phyloP scores from a whole-genome alignment of 2,797 vertebrate species.

The Atherinosoma microstoma region DNA sequence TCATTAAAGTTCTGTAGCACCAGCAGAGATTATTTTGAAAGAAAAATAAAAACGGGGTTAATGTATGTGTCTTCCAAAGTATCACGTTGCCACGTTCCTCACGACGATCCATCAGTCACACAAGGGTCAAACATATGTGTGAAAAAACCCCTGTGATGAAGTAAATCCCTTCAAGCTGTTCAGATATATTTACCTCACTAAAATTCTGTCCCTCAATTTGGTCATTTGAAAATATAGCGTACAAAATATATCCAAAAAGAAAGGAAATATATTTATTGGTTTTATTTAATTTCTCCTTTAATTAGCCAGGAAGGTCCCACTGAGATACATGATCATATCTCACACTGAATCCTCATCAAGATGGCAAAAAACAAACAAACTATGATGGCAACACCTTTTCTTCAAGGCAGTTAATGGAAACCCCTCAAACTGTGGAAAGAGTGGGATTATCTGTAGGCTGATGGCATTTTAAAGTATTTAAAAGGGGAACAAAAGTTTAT shows the following conservation, averaged over 20 bases:
- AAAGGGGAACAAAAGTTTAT: no score
- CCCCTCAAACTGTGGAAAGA: not conserved
- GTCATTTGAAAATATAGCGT: not conserved
- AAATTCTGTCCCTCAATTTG: not conserved
- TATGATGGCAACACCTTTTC: not conserved
- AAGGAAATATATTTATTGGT: not conserved
- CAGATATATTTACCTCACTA: not conserved
- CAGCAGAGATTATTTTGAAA: not conserved
- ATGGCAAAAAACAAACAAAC: not conserved
- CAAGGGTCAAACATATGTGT: no score
- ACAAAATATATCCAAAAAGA: not conserved
- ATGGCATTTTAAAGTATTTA: not conserved
- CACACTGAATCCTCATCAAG: not conserved
- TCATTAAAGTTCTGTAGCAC: slow-evolving; percentile 52
- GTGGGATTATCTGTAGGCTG: not conserved
- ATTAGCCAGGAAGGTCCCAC: not conserved
- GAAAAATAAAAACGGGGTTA: not conserved
- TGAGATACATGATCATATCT: not conserved
- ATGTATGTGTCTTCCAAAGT: slow-evolving; percentile 45
- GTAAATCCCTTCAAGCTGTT: not conserved
- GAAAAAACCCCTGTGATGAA: not conserved
- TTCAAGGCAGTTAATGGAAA: not conserved
- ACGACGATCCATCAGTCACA: not conserved
- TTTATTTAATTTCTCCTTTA: not conserved
- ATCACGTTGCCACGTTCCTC: not conserved